Evolutionary conservation across 1,140 invertebrate genomes (phyloP).

Genomic region (Drosophila sechellia): DNA sequence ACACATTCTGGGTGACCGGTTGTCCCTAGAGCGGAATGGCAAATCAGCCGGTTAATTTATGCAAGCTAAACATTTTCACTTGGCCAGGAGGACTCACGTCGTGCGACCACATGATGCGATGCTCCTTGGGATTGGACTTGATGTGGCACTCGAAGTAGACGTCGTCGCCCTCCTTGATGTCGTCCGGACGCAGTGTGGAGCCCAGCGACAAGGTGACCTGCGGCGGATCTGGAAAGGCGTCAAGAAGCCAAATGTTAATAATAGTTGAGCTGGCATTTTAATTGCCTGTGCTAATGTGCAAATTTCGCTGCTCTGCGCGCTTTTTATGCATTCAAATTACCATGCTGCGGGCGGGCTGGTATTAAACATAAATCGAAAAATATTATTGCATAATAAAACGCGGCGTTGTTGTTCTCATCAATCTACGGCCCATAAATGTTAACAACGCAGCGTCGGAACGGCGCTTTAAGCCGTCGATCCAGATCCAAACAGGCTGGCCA

Average conservation of each 20-base stretch:
- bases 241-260: conserved; percentile 14
- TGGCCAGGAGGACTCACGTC: conserved; percentile 88
- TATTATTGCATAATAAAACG: conserved; percentile 79
- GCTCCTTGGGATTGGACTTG: conserved; percentile 92
- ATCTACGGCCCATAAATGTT: conserved; percentile 69
- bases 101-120: conserved; percentile 94
- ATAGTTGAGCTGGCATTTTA: conserved; percentile 55
- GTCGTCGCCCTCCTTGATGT: conserved; percentile 96
- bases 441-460: conserved; percentile 65
- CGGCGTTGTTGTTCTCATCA: conserved; percentile 25
- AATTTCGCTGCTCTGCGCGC: conserved; percentile 25
- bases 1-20: conserved; percentile 91
- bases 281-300: conserved; percentile 67
- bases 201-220: conserved; percentile 93
- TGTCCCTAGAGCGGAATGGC: conserved; percentile 87
- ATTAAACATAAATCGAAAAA: conserved; percentile 78
- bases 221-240: conserved; percentile 90
- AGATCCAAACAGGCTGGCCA: conserved; percentile 37
- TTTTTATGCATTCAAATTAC: conserved; percentile 47
- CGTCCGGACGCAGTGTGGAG: conserved; percentile 92
- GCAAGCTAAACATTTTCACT: neutral
- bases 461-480: conserved; percentile 59
- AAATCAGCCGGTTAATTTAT: conserved; percentile 34
- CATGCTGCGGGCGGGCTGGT: conserved; percentile 25
- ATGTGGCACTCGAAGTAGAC: conserved; percentile 97